Evolutionary conservation across 92 coral and sea anemone species (phyloP), one percentile per base, ranked within the genome.

Genomic region (Ricordea florida): DNA sequence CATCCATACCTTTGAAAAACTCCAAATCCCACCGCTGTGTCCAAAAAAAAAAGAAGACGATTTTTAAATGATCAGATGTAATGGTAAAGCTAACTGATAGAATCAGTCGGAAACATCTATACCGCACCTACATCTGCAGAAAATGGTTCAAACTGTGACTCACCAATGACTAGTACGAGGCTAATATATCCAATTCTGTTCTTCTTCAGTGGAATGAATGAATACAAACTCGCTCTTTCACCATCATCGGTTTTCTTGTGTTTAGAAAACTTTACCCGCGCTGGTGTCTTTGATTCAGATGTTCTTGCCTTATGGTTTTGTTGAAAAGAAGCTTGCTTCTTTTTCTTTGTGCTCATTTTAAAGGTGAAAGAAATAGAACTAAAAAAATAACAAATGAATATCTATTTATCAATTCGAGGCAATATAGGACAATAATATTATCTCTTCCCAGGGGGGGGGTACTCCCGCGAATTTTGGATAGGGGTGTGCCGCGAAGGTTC

Each of bases 1-100:
- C 0, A 10, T 20, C 16, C 80, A 71, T 57, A 94, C 98, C 98
- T 94, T 48, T 94, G 96, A 4, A 94, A 57, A 8, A 82, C 79
- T 24, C 98, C 98, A 72, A 78, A 89, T 37, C 76, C 15, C 35
- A 60, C 73, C 62, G 98, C 98, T 94, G 80, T 25, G 49, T 40
- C 25, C 17, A 52, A 53, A 48, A 65, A 66, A 73, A 79, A 24
- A 36, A 25, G 13, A 36, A 60, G n/a, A 46, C 13, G 56, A 18
- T 18, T 13, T 48, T 35, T 25, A 15, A 8, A 36, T 0, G 15
- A 78, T 5, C 13, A 27, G 5, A 18, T 0, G 20, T 17, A 15
- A 15, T 10, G 18, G 23, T 10, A 10, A 16, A 57, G 7, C 3
- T 4, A 20, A 21, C 22, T 3, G 10, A 13, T 37, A 22, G 38